phyloP scores from a whole-genome alignment of 2,888 invertebrate genomes.

The Metalampra italica region DNA sequence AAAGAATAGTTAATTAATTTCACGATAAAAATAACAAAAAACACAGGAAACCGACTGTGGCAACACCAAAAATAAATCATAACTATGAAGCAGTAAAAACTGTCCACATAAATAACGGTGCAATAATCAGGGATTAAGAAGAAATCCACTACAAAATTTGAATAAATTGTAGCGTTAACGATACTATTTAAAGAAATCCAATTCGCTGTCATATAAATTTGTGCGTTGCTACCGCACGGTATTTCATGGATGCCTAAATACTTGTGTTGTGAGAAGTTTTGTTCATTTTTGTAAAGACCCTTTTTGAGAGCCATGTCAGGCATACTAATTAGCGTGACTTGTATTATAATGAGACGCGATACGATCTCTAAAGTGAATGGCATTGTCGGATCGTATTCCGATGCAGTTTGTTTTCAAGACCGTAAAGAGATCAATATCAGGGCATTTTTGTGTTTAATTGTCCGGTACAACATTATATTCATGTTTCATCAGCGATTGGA shows the following conservation, averaged over 20 bases:
- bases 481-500: not conserved
- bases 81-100: slow-evolving; percentile 32
- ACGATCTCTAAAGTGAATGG: slow-evolving; percentile 18
- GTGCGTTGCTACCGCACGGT: slow-evolving; percentile 14
- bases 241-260: slow-evolving; percentile 11
- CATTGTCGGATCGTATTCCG: slow-evolving; percentile 11
- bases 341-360: slow-evolving; percentile 22
- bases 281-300: slow-evolving; percentile 11
- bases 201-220: slow-evolving; percentile 18
- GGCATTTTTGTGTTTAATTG: slow-evolving; percentile 7
- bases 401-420: slow-evolving; percentile 13
- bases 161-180: slow-evolving; percentile 10
- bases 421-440: slow-evolving; percentile 12
- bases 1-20: slow-evolving; percentile 71
- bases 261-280: slow-evolving; percentile 4
- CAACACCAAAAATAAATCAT: slow-evolving; percentile 40
- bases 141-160: slow-evolving; percentile 22
- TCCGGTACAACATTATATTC: slow-evolving; percentile 5
- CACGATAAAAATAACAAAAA: slow-evolving; percentile 57
- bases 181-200: slow-evolving; percentile 9
- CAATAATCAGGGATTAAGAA: slow-evolving; percentile 14
- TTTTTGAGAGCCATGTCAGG: slow-evolving; percentile 21
- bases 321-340: slow-evolving; percentile 38
- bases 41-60: slow-evolving; percentile 38
- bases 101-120: slow-evolving; percentile 8